Evolutionary conservation across 2,797 vertebrate species (phyloP).

Genomic region (Microctenopoma lineatum): DNA sequence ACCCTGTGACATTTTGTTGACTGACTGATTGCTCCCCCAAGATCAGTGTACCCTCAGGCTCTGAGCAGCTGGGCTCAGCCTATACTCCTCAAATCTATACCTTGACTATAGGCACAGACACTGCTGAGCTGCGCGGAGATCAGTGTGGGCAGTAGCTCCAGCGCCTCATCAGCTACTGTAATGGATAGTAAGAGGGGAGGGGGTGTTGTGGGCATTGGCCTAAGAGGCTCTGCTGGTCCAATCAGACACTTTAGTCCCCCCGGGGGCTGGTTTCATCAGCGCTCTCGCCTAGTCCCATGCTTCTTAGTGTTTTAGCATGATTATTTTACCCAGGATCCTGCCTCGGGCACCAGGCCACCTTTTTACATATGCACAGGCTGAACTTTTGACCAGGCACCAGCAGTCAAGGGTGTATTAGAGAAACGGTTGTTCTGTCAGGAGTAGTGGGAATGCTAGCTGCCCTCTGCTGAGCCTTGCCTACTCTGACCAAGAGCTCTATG

Average conservation of each 20-base stretch:
- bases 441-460: slow-evolving; percentile 87
- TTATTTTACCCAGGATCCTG: slow-evolving; percentile 97
- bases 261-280: slow-evolving; percentile 68
- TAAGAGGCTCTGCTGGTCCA: slow-evolving; percentile 71
- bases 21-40: slow-evolving; percentile 79
- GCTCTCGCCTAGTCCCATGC: slow-evolving; percentile 64
- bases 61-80: slow-evolving; percentile 72
- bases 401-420: slow-evolving; percentile 90
- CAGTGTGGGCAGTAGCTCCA: slow-evolving; percentile 56
- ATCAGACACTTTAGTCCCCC: slow-evolving; percentile 70
- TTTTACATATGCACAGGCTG: slow-evolving; percentile 99
- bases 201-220: slow-evolving; percentile 56
- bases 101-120: slow-evolving; percentile 73
- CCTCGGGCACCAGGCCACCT: slow-evolving; percentile 98
- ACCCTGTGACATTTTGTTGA: slow-evolving; percentile 86
- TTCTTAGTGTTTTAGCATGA: slow-evolving; percentile 82
- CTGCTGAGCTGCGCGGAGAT: slow-evolving; percentile 61
- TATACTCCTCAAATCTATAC: slow-evolving; percentile 74
- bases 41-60: slow-evolving; percentile 75
- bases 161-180: slow-evolving; percentile 57
- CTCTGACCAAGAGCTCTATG: slow-evolving; percentile 55
- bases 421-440: slow-evolving; percentile 81
- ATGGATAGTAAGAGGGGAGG: slow-evolving; percentile 52
- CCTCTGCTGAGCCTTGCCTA: slow-evolving; percentile 82
- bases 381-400: slow-evolving; percentile 99